Percentiles rank a stretch among this genome's conserved stretches.
These are phyloP conservation scores for Crocallis elinguaria DNA, from an alignment of 2,888 invertebrate species.

Conservation along the genomic window DNA sequence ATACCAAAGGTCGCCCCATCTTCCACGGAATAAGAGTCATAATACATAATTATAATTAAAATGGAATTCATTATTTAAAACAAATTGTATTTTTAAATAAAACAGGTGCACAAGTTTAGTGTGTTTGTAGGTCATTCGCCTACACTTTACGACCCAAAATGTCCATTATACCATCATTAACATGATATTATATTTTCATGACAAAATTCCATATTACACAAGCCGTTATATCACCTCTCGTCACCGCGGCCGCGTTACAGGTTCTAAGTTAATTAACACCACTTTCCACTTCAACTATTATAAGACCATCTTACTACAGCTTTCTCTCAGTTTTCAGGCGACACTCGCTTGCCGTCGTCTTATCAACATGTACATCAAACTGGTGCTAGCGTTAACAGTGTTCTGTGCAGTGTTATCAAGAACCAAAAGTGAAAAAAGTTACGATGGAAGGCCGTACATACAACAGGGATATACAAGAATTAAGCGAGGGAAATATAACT, in stretches of 20 bases:
- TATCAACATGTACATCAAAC: conserved; percentile 33
- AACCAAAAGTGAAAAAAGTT: conserved; percentile 49
- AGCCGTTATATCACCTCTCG: conserved; percentile 43
- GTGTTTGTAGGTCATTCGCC: conserved; percentile 20
- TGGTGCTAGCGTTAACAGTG: conserved; percentile 38
- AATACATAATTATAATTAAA: too few relatives aligned
- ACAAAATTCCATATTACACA: conserved; percentile 38
- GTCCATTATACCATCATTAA: conserved; percentile 19
- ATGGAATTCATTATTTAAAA: too few relatives aligned
- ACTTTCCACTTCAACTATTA: conserved; percentile 74
- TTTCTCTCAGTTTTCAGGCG: conserved; percentile 67
- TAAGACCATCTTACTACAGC: conserved; percentile 60
- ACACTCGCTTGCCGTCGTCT: too few relatives aligned
- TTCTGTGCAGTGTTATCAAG: conserved; percentile 50
- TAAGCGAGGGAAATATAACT: conserved; percentile 68
- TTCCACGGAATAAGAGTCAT: too few relatives aligned
- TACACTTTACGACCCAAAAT: conserved; percentile 14
- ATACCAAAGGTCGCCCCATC: too few relatives aligned
- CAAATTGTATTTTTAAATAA: background rate
- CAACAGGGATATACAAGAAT: conserved; percentile 51
- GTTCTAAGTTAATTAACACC: conserved; percentile 72
- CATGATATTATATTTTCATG: conserved; percentile 24
- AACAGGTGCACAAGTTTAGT: conserved; percentile 9
- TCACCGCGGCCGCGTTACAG: conserved; percentile 37
- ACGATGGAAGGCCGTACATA: conserved; percentile 41